Conservation (phyloP, 2,797 vertebrate genomes). For the Discoglossus pictus region DNA sequence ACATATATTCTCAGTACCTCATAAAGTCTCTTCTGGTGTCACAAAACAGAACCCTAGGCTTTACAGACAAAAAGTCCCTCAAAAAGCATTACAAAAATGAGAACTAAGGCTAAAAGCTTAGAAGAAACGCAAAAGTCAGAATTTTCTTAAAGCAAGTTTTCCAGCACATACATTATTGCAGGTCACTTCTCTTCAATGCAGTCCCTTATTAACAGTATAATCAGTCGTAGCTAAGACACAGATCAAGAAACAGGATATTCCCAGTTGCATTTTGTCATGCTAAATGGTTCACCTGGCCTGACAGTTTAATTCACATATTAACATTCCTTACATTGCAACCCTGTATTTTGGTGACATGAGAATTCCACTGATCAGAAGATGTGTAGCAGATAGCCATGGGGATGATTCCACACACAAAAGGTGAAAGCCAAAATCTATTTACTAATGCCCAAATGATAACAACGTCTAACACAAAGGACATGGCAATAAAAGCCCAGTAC, state of each 20-base stretch:
- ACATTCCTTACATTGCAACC: conserved; percentile 68
- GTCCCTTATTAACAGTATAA: too few species aligned
- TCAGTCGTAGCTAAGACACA: not conserved
- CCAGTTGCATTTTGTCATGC: conserved; percentile 54
- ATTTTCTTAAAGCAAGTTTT: too few species aligned
- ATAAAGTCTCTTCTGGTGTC: too few species aligned
- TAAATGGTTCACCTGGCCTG: conserved; percentile 58
- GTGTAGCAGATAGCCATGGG: conserved; percentile 63
- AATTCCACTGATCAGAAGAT: conserved; percentile 66
- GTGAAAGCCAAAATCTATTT: conserved; percentile 59
- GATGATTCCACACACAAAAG: conserved; percentile 64
- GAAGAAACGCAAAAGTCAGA: too few species aligned
- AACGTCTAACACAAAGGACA: conserved; percentile 60
- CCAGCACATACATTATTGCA: conserved; percentile 10
- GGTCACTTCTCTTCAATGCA: too few species aligned
- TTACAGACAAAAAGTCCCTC: too few species aligned
- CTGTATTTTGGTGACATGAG: conserved; percentile 64
- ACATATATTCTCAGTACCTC: too few species aligned
- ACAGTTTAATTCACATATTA: conserved; percentile 67
- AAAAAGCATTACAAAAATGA: too few species aligned
- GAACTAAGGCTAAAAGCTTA: too few species aligned
- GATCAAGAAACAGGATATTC: conserved; percentile 44
- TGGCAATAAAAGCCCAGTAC: conserved; percentile 55
- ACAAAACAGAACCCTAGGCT: too few species aligned
- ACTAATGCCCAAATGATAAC: conserved; percentile 60